These are phyloP conservation scores for Micropterix aruncella DNA, from an alignment of 2,888 invertebrate genomes.

Conservation along the genomic window DNA sequence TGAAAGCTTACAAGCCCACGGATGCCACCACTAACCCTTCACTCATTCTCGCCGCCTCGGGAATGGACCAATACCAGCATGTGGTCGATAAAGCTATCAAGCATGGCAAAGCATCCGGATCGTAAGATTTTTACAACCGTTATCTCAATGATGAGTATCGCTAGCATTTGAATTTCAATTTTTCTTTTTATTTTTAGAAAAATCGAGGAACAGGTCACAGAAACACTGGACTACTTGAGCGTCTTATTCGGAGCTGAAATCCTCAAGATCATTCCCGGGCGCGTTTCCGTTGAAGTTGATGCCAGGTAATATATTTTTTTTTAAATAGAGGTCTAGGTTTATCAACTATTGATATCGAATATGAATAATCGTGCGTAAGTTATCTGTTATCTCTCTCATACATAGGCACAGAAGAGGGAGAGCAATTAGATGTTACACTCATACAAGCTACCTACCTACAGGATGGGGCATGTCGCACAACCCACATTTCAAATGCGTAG, in stretches of 20 bases:
- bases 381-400: no score
- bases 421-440: no score
- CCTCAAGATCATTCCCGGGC: conserved; percentile 91
- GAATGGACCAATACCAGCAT: conserved; percentile 83
- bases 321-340: no score
- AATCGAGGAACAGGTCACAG: conserved; percentile 57
- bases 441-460: no score
- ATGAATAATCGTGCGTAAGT: no score
- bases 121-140: no score
- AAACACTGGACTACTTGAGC: conserved; percentile 87
- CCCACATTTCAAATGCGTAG: no score
- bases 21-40: conserved; percentile 99
- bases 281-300: conserved; percentile 95
- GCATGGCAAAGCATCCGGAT: conserved; percentile 59
- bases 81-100: conserved; percentile 82
- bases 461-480: no score
- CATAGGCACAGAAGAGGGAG: no score
- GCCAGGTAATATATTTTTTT: no score
- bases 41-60: conserved; percentile 86
- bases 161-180: conserved; percentile 6
- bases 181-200: conserved; percentile 31
- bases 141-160: background rate
- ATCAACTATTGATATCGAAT: no score
- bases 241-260: conserved; percentile 96
- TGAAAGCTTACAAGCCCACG: conserved; percentile 93